Evolutionary conservation across 2,888 invertebrate genomes (phyloP).

Genomic region (Morinoia aosen): DNA sequence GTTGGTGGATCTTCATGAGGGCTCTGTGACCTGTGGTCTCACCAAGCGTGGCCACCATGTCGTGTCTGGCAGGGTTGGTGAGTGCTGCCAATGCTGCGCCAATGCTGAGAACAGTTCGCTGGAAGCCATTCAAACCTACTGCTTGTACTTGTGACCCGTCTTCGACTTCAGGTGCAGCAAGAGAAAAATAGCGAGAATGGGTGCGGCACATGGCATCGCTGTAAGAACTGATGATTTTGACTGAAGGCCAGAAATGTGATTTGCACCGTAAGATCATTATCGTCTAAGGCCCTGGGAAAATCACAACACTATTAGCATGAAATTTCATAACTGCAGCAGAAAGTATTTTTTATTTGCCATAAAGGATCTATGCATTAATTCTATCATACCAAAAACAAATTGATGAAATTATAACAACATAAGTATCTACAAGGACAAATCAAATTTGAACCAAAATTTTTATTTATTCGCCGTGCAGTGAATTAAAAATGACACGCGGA

Average conservation of each 20-base stretch:
- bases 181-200: background rate
- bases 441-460: no score
- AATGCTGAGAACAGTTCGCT: conserved; percentile 83
- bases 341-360: background rate
- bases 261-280: background rate
- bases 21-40: conserved; percentile 87
- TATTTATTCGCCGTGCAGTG: no score
- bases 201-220: background rate
- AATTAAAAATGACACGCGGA: no score
- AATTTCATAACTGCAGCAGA: background rate
- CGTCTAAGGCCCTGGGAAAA: background rate
- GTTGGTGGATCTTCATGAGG: conserved; percentile 79
- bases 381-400: no score
- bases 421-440: no score
- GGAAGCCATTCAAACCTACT: conserved; percentile 74
- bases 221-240: background rate
- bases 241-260: background rate
- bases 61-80: conserved; percentile 83
- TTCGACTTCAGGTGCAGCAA: background rate
- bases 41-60: conserved; percentile 95
- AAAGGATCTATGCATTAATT: background rate
- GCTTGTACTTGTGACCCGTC: background rate
- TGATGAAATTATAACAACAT: no score
- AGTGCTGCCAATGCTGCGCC: conserved; percentile 91
- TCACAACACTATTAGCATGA: background rate